A percentile compares a stretch with the other conserved stretches of the same genome.
These are phyloP conservation scores for Drosophila quadrilineata DNA, from an alignment of 1,140 invertebrate genomes.

Conservation along the genomic window DNA sequence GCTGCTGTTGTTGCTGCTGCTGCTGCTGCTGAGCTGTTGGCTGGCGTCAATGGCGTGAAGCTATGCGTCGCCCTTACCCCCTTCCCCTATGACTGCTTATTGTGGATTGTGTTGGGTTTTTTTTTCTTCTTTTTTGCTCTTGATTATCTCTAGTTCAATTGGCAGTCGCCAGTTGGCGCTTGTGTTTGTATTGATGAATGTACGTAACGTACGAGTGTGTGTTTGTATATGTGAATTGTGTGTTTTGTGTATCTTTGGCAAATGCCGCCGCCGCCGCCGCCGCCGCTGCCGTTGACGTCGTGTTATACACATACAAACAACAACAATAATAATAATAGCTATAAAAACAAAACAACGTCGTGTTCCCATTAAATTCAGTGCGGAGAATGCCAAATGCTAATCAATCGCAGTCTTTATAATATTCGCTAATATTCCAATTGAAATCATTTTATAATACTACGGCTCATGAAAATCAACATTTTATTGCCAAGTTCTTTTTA, in stretches of 20 bases:
- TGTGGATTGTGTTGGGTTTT: slow-evolving; percentile 19
- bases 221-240: slow-evolving; percentile 24
- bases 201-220: too few relatives aligned
- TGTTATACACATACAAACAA: slow-evolving; percentile 34
- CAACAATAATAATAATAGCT: neutral
- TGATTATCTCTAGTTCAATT: slow-evolving; percentile 77
- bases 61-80: neutral
- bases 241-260: slow-evolving; percentile 42
- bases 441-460: neutral
- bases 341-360: neutral
- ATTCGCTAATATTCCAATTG: neutral
- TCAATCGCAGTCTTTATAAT: slow-evolving; percentile 9
- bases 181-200: slow-evolving; percentile 15
- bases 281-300: too few relatives aligned
- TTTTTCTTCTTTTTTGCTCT: slow-evolving; percentile 52
- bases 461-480: neutral
- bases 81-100: neutral
- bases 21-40: slow-evolving; percentile 15
- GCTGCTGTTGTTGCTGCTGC: slow-evolving; percentile 3
- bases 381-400: slow-evolving; percentile 15
- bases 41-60: slow-evolving; percentile 52
- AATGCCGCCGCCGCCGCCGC: slow-evolving; percentile 29
- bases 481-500: neutral
- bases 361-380: slow-evolving; percentile 14
- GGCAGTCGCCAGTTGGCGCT: slow-evolving; percentile 46